Percentiles rank a stretch among this genome's conserved stretches.
phyloP scores from a whole-genome alignment of 2,113 vertebrate species.

The Falcunculus frontatus region DNA sequence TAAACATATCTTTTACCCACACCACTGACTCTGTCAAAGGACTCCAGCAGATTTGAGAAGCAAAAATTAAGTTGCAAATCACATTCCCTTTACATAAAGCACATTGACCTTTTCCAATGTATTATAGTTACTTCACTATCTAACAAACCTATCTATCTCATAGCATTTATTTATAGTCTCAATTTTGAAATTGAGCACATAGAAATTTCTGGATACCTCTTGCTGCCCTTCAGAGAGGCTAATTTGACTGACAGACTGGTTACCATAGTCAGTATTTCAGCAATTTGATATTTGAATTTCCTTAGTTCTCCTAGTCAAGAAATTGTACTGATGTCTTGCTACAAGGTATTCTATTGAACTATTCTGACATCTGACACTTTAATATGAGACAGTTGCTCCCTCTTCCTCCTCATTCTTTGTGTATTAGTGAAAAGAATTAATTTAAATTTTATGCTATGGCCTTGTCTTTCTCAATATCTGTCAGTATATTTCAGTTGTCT shows the following conservation, averaged over 20 bases:
- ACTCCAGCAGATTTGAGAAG: not conserved
- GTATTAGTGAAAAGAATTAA: not conserved
- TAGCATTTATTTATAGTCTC: not conserved
- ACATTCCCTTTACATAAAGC: not conserved
- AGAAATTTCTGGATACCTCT: not conserved
- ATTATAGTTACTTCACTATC: not conserved
- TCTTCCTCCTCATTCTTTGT: not conserved
- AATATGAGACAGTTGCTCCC: not conserved
- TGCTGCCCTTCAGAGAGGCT: not conserved
- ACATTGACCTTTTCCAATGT: not conserved
- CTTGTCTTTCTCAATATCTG: not conserved
- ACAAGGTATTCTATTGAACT: not conserved
- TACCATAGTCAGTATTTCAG: not conserved
- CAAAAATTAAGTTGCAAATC: not conserved
- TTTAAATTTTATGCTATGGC: not conserved
- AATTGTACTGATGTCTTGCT: not conserved
- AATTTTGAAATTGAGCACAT: not conserved
- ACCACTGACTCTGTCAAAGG: not conserved
- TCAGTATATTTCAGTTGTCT: not conserved
- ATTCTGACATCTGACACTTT: not conserved
- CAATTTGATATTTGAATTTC: not conserved
- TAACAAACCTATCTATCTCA: not conserved
- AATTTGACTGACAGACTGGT: not conserved
- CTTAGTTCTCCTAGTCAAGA: not conserved
- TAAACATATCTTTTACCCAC: not conserved